Conservation (phyloP, 2,113 vertebrate genomes). For the Chaenogobius annularis region DNA sequence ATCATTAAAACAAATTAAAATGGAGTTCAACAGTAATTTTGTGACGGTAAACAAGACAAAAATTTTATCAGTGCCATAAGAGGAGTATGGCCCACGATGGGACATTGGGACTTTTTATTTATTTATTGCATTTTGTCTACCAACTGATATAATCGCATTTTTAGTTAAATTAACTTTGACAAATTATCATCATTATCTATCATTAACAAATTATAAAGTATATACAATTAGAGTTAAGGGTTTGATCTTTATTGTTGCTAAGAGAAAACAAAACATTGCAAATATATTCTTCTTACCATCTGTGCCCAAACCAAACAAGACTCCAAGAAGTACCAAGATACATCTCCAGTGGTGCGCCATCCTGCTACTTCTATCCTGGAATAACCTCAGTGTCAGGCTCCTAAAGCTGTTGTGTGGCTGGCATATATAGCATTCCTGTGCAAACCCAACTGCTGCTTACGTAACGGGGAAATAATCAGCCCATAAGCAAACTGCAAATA, state of each 20-base stretch:
- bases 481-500: conserved; percentile 1
- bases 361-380: conserved; percentile 19
- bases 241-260: background rate
- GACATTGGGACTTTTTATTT: too few species aligned
- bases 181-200: too few species aligned
- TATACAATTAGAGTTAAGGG: background rate
- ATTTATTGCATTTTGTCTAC: too few species aligned
- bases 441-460: conserved; percentile 24
- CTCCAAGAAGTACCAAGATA: conserved; percentile 36
- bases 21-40: background rate
- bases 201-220: background rate
- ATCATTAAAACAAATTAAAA: too few species aligned
- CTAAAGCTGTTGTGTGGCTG: background rate
- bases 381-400: conserved; percentile 14
- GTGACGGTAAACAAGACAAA: background rate
- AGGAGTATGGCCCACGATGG: too few species aligned
- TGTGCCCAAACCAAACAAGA: conserved; percentile 9
- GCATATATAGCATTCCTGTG: conserved; percentile 27
- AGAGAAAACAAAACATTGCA: background rate
- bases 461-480: conserved; percentile 14
- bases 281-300: conserved; percentile 48
- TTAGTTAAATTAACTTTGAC: too few species aligned
- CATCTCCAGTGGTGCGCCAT: conserved; percentile 37
- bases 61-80: background rate
- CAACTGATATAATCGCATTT: too few species aligned